Evolutionary conservation across 1,140 invertebrate species (phyloP).

Genomic region (Papilio dardanus): DNA sequence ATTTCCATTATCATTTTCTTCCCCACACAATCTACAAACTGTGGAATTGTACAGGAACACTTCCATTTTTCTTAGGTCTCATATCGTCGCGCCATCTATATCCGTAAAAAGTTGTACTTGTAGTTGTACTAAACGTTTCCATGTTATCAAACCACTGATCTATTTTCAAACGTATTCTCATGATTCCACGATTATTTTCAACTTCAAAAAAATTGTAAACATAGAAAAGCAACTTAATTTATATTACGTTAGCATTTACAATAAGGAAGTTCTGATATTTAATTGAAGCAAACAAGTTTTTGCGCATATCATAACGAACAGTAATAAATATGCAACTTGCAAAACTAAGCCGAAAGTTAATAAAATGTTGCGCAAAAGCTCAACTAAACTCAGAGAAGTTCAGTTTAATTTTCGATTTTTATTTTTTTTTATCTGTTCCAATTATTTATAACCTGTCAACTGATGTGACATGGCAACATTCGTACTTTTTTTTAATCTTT

Average conservation of each 20-base stretch:
- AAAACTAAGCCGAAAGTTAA: too few species aligned
- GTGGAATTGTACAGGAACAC: constrained; percentile 85
- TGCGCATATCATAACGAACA: too few species aligned
- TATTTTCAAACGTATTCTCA: background rate
- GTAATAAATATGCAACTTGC: too few species aligned
- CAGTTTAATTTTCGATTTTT: background rate
- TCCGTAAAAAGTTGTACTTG: constrained; percentile 50
- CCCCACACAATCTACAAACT: constrained; percentile 88
- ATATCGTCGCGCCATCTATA: constrained; percentile 66
- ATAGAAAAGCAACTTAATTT: background rate
- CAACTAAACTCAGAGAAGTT: too few species aligned
- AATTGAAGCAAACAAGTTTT: too few species aligned
- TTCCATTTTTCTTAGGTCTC: constrained; percentile 64
- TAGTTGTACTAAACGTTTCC: background rate
- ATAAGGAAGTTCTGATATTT: too few species aligned
- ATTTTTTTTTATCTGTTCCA: constrained; percentile 13
- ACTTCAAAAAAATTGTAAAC: background rate
- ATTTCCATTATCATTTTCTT: constrained; percentile 87
- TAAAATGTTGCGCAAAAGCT: too few species aligned
- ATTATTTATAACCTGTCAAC: background rate
- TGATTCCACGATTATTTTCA: background rate
- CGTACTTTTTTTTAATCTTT: constrained; percentile 38
- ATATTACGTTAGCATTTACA: too few species aligned
- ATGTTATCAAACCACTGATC: background rate
- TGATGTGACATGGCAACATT: constrained; percentile 4